These are phyloP conservation scores for Ferdinandea cuprea DNA, from an alignment of 2,888 invertebrate species.

Conservation along the genomic window DNA sequence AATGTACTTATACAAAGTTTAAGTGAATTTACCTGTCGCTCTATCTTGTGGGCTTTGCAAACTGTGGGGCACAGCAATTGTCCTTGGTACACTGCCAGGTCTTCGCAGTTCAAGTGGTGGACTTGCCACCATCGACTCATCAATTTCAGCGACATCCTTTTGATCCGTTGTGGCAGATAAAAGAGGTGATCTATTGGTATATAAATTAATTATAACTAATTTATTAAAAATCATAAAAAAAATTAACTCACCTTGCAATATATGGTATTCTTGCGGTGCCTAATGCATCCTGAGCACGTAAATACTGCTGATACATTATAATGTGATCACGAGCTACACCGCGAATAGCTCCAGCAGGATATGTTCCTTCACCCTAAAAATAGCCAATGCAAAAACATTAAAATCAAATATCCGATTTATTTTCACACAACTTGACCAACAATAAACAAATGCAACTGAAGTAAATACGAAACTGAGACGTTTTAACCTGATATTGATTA, in stretches of 20 bases:
- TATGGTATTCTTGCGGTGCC: slow-evolving; percentile 77
- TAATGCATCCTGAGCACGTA: slow-evolving; percentile 84
- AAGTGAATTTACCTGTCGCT: slow-evolving; percentile 84
- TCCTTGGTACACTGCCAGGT: slow-evolving; percentile 85
- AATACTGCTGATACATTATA: slow-evolving; percentile 83
- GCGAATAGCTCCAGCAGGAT: slow-evolving; percentile 82
- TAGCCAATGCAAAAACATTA: slow-evolving; percentile 26
- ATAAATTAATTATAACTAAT: neutral
- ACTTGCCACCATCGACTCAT: slow-evolving; percentile 85
- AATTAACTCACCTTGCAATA: slow-evolving; percentile 76
- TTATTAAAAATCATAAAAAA: neutral
- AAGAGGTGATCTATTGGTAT: slow-evolving; percentile 64
- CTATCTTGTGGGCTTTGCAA: slow-evolving; percentile 89
- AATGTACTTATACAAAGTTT: neutral
- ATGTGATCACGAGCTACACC: slow-evolving; percentile 79
- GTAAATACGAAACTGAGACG: neutral
- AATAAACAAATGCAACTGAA: neutral
- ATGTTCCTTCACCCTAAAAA: slow-evolving; percentile 84
- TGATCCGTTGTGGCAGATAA: slow-evolving; percentile 75
- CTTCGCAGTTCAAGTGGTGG: slow-evolving; percentile 90
- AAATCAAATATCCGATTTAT: neutral
- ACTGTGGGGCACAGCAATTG: slow-evolving; percentile 87
- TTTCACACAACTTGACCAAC: neutral
- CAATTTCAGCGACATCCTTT: slow-evolving; percentile 79
- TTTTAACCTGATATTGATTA: too few species aligned